Base-by-base conservation (phyloP, 1,140 invertebrate genomes). In the Marisa cornuarietis region DNA sequence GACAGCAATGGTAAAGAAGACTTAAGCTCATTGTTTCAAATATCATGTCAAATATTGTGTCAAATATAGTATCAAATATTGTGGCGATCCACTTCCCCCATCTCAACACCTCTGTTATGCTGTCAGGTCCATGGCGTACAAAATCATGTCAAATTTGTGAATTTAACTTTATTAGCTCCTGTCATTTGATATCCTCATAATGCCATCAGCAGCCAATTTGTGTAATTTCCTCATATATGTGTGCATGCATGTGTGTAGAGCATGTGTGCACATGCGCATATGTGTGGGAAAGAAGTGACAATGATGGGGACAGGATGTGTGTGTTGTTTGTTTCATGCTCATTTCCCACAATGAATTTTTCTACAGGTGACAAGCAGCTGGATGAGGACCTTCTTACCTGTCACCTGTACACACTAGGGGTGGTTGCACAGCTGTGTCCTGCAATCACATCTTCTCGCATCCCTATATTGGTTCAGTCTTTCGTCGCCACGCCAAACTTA, bases 401-500 rank as follows among this genome's bases (percentile, higher is more conserved):
- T 54, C 85, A 91, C 81, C 80, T 93, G 42, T 89, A 91, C 79
- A 92, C 91, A 0, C 79, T 93, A 62, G 92, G 92, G 63, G 91
- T 92, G 82, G 87, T 91, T 9, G 88, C 88, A 4, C 89, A 90
- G 86, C 81, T 91, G 22, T 91, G 88, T 83, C 92, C 92, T 0
- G 83, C 85, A 0, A 85, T 87, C 58, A 88, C 90, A 16, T 90
- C 91, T 61, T 90, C 90, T 74, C 83, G 89, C 20, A 84, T 90
- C 24, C 90, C 90, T 69, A 85, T 92, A 65, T 84, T 92, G 42
- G 86, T 92, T 58, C 91, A 92, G 83, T 91, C 91, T 81, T 86
- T 91, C 73, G 85, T 91, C 65, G 89, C 90, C 49, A 78, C 80
- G 13, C 83, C 83, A 24, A 82, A 80, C 63, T 80, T 83, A 31